These are phyloP conservation scores for Miichthys miiuy DNA, from an alignment of 2,797 vertebrate species.

Conservation along the genomic window DNA sequence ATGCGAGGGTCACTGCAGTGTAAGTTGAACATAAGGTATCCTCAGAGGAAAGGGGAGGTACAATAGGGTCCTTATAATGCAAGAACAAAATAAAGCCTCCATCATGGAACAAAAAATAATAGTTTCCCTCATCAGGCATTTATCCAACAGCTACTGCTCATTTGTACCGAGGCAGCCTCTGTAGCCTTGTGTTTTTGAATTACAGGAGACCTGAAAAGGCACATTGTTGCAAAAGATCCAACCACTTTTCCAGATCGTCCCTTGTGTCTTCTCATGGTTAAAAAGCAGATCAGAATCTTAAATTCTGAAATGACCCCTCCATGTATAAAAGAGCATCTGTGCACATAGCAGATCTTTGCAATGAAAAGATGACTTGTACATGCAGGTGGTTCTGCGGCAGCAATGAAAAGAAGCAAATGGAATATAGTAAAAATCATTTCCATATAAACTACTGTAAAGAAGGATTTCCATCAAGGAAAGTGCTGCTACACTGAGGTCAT, in stretches of 20 bases:
- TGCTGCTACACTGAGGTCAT: conserved; percentile 54
- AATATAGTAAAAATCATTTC: conserved; percentile 44
- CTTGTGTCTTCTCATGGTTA: background rate
- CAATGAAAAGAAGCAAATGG: conserved; percentile 27
- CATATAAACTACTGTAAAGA: conserved; percentile 52
- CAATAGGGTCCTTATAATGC: conserved; percentile 35
- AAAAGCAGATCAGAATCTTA: conserved; percentile 1
- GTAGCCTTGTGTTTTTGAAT: conserved; percentile 1
- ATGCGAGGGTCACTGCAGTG: conserved; percentile 34
- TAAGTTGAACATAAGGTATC: conserved; percentile 33
- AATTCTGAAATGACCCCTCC: background rate
- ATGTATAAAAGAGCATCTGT: conserved; percentile 11
- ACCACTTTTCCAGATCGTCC: conserved; percentile 1
- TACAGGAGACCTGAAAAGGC: conserved; percentile 7
- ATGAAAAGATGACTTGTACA: background rate
- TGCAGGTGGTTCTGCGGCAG: background rate
- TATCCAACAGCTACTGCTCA: conserved; percentile 6
- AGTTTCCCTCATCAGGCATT: background rate
- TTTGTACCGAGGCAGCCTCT: conserved; percentile 13
- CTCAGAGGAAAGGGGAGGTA: conserved; percentile 26
- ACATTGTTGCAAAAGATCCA: background rate
- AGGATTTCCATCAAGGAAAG: conserved; percentile 59
- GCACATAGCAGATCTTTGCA: background rate
- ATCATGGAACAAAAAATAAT: conserved; percentile 23
- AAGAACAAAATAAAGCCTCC: conserved; percentile 21